Base-by-base conservation (phyloP, 2,888 invertebrate genomes). In the Drosophila percnosoma region DNA sequence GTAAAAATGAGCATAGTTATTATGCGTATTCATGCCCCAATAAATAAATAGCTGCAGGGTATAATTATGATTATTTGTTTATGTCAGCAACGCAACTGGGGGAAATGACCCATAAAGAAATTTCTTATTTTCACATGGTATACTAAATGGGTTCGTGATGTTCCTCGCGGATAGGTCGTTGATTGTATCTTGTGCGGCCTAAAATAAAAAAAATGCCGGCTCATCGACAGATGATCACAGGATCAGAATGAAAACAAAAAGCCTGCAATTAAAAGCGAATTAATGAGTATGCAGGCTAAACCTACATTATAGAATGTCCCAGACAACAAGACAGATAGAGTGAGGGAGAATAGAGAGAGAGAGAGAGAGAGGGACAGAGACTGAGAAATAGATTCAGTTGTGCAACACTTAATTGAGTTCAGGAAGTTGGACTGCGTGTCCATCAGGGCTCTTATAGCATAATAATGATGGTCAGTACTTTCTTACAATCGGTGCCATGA, bases 181-280 rank as follows among this genome's bases (percentile, higher is more conserved):
- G 45, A 45, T 52, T 34, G 5, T 29, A 57, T 42, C 42, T 57
- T 36, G 29, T 57, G 40, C 13, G 24, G 24, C 24, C 45, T 15
- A 15, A 45, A 24, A 24, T 45, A 15, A 21, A 36, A 36, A 54
- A 80, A 72, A 54, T 77, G 82, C 70, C 61, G 60, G 68, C 59
- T 80, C 80, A 81, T 83, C 77, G 40, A n/a, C 18, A 57, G 64
- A 63, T 68, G 64, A 68, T 59, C 80, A 49, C 62, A 79, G 65
- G 63, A 69, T 71, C 76, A 33, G 29, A 71, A 59, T 58, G 40
- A 58, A 58, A 70, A 18, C 7, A 54, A 18, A 27, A 8, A 59
- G 48, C 51, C 57, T 71, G 75, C 85, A 91, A 90, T 89, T 89
- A 90, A 89, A 91, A 78, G 70, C 75, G 73, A 91, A 84, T 90